phyloP scores from a whole-genome alignment of 2,797 vertebrate genomes.

The Sebastes nivosus region DNA sequence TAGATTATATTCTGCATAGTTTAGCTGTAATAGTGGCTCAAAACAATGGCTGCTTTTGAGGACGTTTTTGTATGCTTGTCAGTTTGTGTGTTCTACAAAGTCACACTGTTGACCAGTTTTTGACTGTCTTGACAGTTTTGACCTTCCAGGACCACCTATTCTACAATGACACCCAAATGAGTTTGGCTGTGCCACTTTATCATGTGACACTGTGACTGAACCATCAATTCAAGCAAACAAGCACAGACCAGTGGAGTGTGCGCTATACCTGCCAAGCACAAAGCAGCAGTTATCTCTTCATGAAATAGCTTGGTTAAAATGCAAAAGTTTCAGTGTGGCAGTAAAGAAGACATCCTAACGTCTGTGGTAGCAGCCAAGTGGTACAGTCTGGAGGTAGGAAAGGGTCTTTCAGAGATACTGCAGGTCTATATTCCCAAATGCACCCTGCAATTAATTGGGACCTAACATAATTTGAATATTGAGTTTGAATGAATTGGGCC shows the following conservation, averaged over 20 bases:
- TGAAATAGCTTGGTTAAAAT: neutral
- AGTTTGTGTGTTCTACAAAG: neutral
- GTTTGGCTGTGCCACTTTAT: neutral
- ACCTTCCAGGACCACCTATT: neutral
- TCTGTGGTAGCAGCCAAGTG: neutral
- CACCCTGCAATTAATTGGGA: slow-evolving; percentile 45
- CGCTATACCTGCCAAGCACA: neutral
- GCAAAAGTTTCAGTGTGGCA: neutral
- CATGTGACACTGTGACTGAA: neutral
- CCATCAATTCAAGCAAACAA: neutral
- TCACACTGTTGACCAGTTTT: neutral
- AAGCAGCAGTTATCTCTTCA: neutral
- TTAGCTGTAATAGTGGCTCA: neutral
- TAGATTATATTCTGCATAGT: neutral
- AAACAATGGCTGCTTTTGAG: neutral
- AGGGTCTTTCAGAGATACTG: slow-evolving; percentile 29
- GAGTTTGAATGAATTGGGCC: slow-evolving; percentile 30
- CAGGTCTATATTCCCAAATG: slow-evolving; percentile 41
- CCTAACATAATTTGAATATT: slow-evolving; percentile 46
- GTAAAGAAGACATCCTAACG: neutral
- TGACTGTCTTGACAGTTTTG: neutral
- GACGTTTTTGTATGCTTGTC: neutral
- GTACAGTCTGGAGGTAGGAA: neutral
- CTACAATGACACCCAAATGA: neutral
- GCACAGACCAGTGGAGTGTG: neutral